phyloP scores from a whole-genome alignment of 1,140 invertebrate species.

The Calosoma granatense region DNA sequence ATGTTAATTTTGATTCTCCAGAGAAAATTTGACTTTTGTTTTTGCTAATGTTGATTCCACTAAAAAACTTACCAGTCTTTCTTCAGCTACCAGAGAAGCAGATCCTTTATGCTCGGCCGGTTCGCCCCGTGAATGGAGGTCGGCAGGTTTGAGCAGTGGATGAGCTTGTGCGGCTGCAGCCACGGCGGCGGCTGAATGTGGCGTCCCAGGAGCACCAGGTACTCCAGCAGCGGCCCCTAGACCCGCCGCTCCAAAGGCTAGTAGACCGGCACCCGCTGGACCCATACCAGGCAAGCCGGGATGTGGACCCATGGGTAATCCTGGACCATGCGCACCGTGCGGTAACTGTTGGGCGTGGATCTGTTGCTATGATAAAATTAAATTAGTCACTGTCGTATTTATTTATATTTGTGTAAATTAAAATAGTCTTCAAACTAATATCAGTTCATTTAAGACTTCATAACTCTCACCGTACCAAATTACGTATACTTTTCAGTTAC shows the following conservation, averaged over 20 bases:
- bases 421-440: conserved; percentile 4
- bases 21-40: too few relatives aligned
- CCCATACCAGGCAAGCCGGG: conserved; percentile 49
- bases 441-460: conserved; percentile 2
- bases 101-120: conserved; percentile 30
- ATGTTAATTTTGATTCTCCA: too few relatives aligned
- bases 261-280: conserved; percentile 26
- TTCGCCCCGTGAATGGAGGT: conserved; percentile 42
- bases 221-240: conserved; percentile 28
- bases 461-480: too few relatives aligned
- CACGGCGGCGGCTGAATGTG: conserved; percentile 40
- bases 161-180: conserved; percentile 43
- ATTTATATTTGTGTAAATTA: not conserved
- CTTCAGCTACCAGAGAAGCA: conserved; percentile 30
- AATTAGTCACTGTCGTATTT: conserved; percentile 6
- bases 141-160: conserved; percentile 58
- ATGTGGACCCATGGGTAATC: conserved; percentile 56
- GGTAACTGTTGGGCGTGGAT: conserved; percentile 85
- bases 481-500: too few relatives aligned
- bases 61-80: conserved; percentile 34
- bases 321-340: conserved; percentile 56
- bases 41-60: too few relatives aligned
- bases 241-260: conserved; percentile 37
- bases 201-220: conserved; percentile 32
- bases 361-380: conserved; percentile 50